Conservation (phyloP, 35 echinoderm and acorn worm species). For the Apostichopus californicus region DNA sequence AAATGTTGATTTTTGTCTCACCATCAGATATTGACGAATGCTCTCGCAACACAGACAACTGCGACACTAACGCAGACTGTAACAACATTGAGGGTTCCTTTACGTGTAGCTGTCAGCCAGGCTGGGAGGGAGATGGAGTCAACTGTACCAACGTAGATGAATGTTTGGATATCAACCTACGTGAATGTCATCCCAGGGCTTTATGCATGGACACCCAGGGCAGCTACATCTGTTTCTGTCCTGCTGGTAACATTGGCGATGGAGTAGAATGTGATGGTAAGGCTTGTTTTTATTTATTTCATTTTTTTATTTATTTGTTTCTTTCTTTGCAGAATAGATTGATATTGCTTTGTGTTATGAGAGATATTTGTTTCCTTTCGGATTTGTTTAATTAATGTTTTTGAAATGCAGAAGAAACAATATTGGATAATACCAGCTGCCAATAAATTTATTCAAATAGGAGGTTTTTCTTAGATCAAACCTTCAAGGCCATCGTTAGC, state of each 20-base stretch:
- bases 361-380: no score
- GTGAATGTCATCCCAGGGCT: constrained; percentile 66
- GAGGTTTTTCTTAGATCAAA: no score
- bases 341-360: neutral
- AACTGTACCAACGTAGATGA: constrained; percentile 80
- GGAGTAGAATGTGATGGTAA: constrained; percentile 75
- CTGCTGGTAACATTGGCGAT: constrained; percentile 63
- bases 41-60: constrained; percentile 43
- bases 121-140: constrained; percentile 46
- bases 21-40: constrained; percentile 89
- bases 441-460: no score
- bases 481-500: no score
- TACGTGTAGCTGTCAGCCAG: constrained; percentile 29
- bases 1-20: no score
- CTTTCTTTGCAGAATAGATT: no score
- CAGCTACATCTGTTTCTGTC: constrained; percentile 71
- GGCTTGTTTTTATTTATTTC: no score
- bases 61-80: constrained; percentile 60
- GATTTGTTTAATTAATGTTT: no score
- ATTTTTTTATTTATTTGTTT: no score
- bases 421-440: no score
- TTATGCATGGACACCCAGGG: constrained; percentile 69
- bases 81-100: constrained; percentile 51
- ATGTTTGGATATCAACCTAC: constrained; percentile 11
- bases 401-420: no score